A percentile compares a stretch with the other conserved stretches of the same genome.
These are phyloP conservation scores for Pomatostomus ruficeps DNA, from an alignment of 2,113 vertebrate genomes.

Conservation along the genomic window DNA sequence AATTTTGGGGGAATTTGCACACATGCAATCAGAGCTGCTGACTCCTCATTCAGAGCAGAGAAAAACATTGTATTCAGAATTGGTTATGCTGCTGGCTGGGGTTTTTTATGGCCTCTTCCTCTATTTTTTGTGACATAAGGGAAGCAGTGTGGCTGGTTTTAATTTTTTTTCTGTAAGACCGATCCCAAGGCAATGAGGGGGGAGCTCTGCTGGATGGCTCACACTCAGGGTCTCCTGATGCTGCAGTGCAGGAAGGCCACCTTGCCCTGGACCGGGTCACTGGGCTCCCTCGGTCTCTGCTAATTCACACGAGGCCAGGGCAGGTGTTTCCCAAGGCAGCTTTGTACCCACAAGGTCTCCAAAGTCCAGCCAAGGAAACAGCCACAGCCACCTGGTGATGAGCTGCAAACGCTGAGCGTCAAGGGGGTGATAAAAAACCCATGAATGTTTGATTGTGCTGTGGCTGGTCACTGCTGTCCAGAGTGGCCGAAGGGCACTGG, in stretches of 20 bases:
- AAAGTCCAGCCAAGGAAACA: neutral
- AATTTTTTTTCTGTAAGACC: neutral
- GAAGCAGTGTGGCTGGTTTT: neutral
- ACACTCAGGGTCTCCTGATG: neutral
- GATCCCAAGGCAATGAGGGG: neutral
- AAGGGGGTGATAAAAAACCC: neutral
- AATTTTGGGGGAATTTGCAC: conserved; percentile 26
- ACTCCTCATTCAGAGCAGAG: neutral
- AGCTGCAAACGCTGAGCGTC: neutral
- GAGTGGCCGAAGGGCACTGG: neutral
- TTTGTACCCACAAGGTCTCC: neutral
- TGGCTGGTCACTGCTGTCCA: neutral
- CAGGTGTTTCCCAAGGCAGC: fast-evolving
- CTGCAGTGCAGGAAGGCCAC: neutral
- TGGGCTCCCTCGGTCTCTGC: neutral
- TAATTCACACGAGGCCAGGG: neutral
- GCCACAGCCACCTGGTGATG: neutral
- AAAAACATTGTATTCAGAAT: neutral
- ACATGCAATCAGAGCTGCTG: conserved; percentile 19
- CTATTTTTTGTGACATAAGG: neutral
- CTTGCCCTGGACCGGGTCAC: neutral
- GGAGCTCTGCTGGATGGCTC: neutral
- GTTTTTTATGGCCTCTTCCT: neutral
- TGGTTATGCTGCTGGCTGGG: neutral
- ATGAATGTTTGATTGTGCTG: neutral